Evolutionary conservation across 2,797 vertebrate genomes (phyloP).

Genomic region (Poecilia wingei): DNA sequence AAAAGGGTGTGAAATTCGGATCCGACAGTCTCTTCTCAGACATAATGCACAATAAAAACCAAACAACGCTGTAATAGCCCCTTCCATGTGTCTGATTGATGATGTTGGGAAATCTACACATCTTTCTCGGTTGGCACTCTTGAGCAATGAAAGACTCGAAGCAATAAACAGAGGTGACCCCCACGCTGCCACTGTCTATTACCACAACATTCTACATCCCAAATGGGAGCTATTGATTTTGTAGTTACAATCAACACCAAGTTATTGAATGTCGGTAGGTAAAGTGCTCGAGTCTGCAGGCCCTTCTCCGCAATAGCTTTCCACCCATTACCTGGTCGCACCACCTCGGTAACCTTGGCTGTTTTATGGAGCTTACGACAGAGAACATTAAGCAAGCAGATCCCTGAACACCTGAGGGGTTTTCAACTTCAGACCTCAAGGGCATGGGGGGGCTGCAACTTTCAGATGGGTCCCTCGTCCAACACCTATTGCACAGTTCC

Average conservation of each 20-base stretch:
- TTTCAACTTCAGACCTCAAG: neutral
- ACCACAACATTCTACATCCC: slow-evolving; percentile 76
- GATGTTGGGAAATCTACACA: slow-evolving; percentile 13
- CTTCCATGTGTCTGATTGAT: slow-evolving; percentile 4
- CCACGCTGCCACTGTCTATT: slow-evolving; percentile 49
- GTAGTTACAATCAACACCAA: slow-evolving; percentile 90
- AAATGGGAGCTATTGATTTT: slow-evolving; percentile 87
- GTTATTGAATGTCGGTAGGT: slow-evolving; percentile 92
- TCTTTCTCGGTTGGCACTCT: slow-evolving; percentile 30
- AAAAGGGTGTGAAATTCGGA: slow-evolving; percentile 33
- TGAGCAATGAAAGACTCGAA: slow-evolving; percentile 34
- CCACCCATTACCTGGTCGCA: slow-evolving; percentile 57
- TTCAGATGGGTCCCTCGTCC: too few relatives aligned
- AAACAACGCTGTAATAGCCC: neutral
- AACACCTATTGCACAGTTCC: too few relatives aligned
- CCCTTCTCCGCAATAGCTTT: slow-evolving; percentile 84
- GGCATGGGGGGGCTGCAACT: neutral
- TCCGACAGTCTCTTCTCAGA: slow-evolving; percentile 7
- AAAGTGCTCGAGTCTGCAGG: slow-evolving; percentile 84
- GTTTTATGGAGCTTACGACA: slow-evolving; percentile 86
- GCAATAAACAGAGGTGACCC: slow-evolving; percentile 33
- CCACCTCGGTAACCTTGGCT: slow-evolving; percentile 82
- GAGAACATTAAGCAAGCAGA: slow-evolving; percentile 59
- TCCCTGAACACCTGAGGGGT: neutral
- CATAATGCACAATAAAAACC: slow-evolving; percentile 7